Evolutionary conservation across 2,113 vertebrate species (phyloP), one percentile per base, ranked within the genome.

Genomic region (Oplegnathus fasciatus): DNA sequence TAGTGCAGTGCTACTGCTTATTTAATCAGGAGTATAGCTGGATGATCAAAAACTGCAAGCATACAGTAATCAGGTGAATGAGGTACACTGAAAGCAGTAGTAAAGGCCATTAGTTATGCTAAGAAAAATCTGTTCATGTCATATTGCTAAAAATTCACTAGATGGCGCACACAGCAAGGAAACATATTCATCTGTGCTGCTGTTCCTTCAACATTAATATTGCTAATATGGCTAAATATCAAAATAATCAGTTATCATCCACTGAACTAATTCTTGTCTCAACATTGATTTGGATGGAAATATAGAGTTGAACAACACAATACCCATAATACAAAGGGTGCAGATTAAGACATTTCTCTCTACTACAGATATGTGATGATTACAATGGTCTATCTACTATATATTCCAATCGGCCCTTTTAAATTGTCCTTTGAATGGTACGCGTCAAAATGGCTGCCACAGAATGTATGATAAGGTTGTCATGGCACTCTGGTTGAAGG

Each of bases 121-220:
- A 1, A 5, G 14, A 48, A 76, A 62, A 83, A 69, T 32, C 3
- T 1, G 46, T 18, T 24, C 22, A 67, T 92, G 91, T 37, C 65
- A 28, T 86, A 24, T 17, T 46, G 0, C 54, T 78, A 4, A 54
- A 24, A 6, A 0, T 11, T 71, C 93, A 93, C 91, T 93, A 95
- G 93, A 93, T 93, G 93, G 88, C 85, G 78, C 70, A 86, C 78
- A 86, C 24, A 57, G 60, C 91, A 88, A 91, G 78, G 71, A 83
- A 77, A 92, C 83, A 44, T 15, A 4, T 37, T 15, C 24, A 44
- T 67, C 42, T n/a, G 11, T 4, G 44, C 42, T 13, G 1, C 40
- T 65, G 2, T 60, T 65, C 11, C 10, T 8, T 73, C 24, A 55
- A 60, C 22, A 48, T 78, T 9, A 73, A 5, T 26, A 9, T 5